Base-by-base conservation (phyloP, 1,140 invertebrate species). In the Bathynomus jamesi region DNA sequence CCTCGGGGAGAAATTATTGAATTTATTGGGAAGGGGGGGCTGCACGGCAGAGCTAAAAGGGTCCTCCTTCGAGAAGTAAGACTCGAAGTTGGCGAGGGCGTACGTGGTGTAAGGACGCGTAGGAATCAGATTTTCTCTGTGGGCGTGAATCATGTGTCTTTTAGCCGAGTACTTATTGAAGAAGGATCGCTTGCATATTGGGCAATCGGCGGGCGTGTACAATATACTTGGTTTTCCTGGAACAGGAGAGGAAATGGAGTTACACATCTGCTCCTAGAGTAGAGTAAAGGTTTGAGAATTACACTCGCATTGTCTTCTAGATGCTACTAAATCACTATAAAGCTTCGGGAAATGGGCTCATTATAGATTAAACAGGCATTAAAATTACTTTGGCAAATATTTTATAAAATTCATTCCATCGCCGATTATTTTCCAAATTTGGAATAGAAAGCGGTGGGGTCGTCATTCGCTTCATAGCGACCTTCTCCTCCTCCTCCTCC, bases 161-260 rank as follows among this genome's bases (percentile, higher is more conserved):
- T 93, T 93, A 80, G 93, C 86, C 79, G 91, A 92, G 85, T 93
- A 93, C 85, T 93, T 93, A 86, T 91, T 93, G 82, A 90, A 91
- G 86, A 93, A 93, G 81, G 89, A 92, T 80, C 91, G 87, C 74
- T 90, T 88, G 84, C 91, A 93, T 85, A 92, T 91, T 78, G 91
- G 91, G 83, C 91, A 93, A 84, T 93, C 91, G 83, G 92, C 91
- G 25, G 73, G 73, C 63, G 73, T 74, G 68, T 74, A 74, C 73
- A 74, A 68, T 70, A 74, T 74, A 69, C 73, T 74, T 29, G 73
- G 69, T 65, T 67, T 70, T 60, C 73, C 73, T 74, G 73, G 68
- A 74, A 74, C 73, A 74, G 73, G 73, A 74, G 61, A 74, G 69
- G 62, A 74, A 69, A 74, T 31, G 25, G 65, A 21, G 40, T 53